Percentiles rank a stretch among this genome's conserved stretches.
Evolutionary conservation across 1,140 invertebrate genomes (phyloP).

Genomic region (Acromyrmex echinatior): DNA sequence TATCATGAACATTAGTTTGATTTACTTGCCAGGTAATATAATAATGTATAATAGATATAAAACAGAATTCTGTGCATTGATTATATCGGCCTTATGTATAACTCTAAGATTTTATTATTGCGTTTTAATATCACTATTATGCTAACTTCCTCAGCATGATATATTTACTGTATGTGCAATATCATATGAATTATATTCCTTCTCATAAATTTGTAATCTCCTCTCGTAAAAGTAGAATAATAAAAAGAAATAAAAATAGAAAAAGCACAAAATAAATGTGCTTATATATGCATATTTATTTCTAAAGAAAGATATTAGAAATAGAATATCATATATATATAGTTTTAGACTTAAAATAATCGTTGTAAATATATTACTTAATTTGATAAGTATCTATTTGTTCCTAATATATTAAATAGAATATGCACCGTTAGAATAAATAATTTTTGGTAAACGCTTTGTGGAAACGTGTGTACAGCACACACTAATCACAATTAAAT

Average conservation of each 20-base stretch:
- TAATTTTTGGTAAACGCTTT: constrained; percentile 75
- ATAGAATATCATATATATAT: constrained; percentile 34
- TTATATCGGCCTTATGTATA: constrained; percentile 67
- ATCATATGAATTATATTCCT: constrained; percentile 41
- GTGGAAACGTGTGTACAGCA: constrained; percentile 55
- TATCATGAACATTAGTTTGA: constrained; percentile 76
- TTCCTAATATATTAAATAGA: constrained; percentile 54
- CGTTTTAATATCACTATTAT: constrained; percentile 77
- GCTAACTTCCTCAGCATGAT: constrained; percentile 60
- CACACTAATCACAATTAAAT: constrained; percentile 54
- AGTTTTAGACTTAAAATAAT: constrained; percentile 47
- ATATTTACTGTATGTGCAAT: constrained; percentile 52
- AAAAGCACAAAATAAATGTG: constrained; percentile 44
- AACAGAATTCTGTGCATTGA: constrained; percentile 71
- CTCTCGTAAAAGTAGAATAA: constrained; percentile 19
- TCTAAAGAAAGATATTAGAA: constrained; percentile 49
- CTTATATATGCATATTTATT: constrained; percentile 14
- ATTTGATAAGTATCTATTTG: constrained; percentile 49
- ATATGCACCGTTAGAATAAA: constrained; percentile 67
- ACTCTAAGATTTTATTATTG: constrained; percentile 76
- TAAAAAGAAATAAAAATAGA: not conserved
- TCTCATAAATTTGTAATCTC: constrained; percentile 46
- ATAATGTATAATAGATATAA: constrained; percentile 59
- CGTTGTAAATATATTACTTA: constrained; percentile 53
- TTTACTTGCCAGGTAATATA: constrained; percentile 65